Evolutionary conservation across 35 echinoderm and acorn worm species (phyloP).

Genomic region (Hemicentrotus pulcherrimus): DNA sequence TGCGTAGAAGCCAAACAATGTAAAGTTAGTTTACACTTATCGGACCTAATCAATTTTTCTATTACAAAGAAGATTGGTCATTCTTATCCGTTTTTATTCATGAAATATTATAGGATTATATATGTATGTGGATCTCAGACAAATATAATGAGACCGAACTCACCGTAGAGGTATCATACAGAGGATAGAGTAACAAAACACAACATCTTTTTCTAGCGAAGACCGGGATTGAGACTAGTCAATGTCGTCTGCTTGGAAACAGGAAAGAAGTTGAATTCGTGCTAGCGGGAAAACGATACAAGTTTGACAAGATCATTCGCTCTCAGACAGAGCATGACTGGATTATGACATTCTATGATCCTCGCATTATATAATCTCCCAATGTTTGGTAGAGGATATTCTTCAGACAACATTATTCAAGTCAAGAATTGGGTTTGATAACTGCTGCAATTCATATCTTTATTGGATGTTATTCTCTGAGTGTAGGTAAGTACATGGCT

Average conservation of each 20-base stretch:
- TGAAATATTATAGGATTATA: too few species aligned
- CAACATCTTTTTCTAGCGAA: not conserved
- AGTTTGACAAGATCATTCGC: conserved; percentile 3
- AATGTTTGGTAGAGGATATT: not conserved
- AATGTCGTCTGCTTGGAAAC: not conserved
- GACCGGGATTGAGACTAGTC: not conserved
- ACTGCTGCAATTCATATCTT: not conserved
- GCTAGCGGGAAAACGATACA: not conserved
- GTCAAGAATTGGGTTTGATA: not conserved
- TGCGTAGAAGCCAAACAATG: not conserved
- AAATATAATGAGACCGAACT: not conserved
- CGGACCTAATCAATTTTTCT: not conserved
- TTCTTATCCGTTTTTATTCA: too few species aligned
- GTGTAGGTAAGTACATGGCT: too few species aligned
- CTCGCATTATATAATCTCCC: not conserved
- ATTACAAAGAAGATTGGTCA: too few species aligned
- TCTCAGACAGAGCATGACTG: not conserved
- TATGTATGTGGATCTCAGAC: too few species aligned
- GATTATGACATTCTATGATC: not conserved
- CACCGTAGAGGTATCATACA: not conserved
- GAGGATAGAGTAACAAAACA: not conserved
- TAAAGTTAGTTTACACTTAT: not conserved
- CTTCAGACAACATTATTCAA: not conserved
- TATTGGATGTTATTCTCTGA: not conserved
- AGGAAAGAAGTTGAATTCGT: not conserved